phyloP scores from a whole-genome alignment of 1,140 invertebrate species.

The Charaxes varanes region DNA sequence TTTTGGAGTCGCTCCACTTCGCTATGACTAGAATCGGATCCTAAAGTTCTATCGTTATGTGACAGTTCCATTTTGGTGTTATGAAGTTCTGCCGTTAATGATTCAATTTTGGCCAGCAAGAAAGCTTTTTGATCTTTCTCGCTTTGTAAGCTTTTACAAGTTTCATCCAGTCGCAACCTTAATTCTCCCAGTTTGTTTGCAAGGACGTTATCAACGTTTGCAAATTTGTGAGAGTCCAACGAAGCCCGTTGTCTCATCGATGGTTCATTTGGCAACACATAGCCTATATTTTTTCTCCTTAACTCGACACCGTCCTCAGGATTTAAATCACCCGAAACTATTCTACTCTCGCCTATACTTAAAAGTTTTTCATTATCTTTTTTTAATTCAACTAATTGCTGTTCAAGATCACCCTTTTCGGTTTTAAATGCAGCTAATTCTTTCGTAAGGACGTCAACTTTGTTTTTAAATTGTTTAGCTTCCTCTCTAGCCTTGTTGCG shows the following conservation, averaged over 20 bases:
- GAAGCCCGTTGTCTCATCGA: slow-evolving; percentile 50
- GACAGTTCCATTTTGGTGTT: slow-evolving; percentile 52
- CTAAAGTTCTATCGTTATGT: slow-evolving; percentile 55
- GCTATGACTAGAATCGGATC: slow-evolving; percentile 66
- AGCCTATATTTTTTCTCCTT: slow-evolving; percentile 49
- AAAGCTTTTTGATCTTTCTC: slow-evolving; percentile 63
- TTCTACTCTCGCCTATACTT: slow-evolving; percentile 59
- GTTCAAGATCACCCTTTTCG: slow-evolving; percentile 86
- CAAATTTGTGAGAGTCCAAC: slow-evolving; percentile 61
- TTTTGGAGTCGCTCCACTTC: slow-evolving; percentile 62
- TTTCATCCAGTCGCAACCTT: slow-evolving; percentile 52
- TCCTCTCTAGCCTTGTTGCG: slow-evolving; percentile 92
- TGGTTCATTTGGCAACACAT: slow-evolving; percentile 47
- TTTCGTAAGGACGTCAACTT: slow-evolving; percentile 86
- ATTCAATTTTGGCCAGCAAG: slow-evolving; percentile 53
- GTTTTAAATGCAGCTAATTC: slow-evolving; percentile 84
- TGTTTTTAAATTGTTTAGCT: slow-evolving; percentile 84
- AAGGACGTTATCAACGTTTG: slow-evolving; percentile 55
- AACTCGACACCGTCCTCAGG: slow-evolving; percentile 59
- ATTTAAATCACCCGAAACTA: slow-evolving; percentile 49
- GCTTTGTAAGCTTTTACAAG: slow-evolving; percentile 52
- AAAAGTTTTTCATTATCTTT: slow-evolving; percentile 61
- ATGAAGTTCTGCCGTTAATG: slow-evolving; percentile 51
- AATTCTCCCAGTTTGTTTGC: slow-evolving; percentile 59
- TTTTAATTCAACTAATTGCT: slow-evolving; percentile 72